Base-by-base conservation (phyloP, 2,888 invertebrate species). In the Alsophila aescularia region DNA sequence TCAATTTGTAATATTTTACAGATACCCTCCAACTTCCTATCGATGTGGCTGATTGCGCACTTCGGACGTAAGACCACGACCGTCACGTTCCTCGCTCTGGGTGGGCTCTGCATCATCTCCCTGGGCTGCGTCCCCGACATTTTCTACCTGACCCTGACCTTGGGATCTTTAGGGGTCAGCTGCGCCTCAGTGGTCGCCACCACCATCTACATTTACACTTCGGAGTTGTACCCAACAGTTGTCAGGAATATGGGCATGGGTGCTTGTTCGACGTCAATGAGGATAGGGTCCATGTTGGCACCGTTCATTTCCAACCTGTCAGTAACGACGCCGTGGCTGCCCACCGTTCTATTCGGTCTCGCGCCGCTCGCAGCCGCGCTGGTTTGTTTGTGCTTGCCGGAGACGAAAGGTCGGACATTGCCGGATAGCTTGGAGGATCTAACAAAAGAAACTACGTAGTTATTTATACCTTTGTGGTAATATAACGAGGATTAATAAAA, bases 201-300 rank as follows among this genome's bases (percentile, higher is more conserved):
- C 0, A 95, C 96, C 0, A 95, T 96, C 8, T 98, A 98, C 77
- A 93, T 98, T 7, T 97, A 95, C 81, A 95, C 96, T 0, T 96
- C 97, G 0, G 98, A 98, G 79, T 77, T 97, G 5, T 98, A 96
- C 75, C 98, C 98, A 0, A 98, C 98, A 0, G 95, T 97, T 0
- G 95, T 97, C 0, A 92, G 98, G 10, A 98, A 97, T 70, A 95
- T 96, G 75, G 97, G 96, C 0, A 93, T 98, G 75, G 98, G 98
- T 0, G 93, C 95, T 0, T 95, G 96, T 44, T 97, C 97, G 0
- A 96, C 96, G 90, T 93, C 94, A 35, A 97, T 97, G 50, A 93
- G 98, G 60, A 78, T 97, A 12, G 98, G 98, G 0, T 97, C 97
- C 0, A 96, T 98, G 93, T 62, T 94, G 0, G 96, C 98, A 0